Conservation (phyloP, 2,113 vertebrate genomes). For the Chaetura pelagica region DNA sequence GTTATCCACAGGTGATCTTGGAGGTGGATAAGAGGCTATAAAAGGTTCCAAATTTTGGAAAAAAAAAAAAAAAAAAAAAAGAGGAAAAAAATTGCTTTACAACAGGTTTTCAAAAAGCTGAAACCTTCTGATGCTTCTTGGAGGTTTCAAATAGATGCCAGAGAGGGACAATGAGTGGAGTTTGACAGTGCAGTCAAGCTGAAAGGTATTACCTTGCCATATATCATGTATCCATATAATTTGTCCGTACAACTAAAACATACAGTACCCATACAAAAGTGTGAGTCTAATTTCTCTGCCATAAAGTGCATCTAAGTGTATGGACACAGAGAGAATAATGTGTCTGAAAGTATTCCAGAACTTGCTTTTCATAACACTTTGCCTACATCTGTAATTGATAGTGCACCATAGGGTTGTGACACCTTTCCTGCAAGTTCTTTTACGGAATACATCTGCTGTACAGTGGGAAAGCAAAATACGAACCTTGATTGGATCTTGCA, state of each 20-base stretch:
- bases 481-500: constrained; percentile 66
- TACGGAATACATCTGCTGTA: constrained; percentile 67
- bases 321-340: constrained; percentile 1
- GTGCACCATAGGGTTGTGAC: background rate
- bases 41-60: background rate
- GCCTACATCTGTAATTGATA: constrained; percentile 47
- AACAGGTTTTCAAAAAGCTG: background rate
- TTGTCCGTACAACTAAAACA: background rate
- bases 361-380: constrained; percentile 34
- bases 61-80: no score
- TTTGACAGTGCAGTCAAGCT: background rate
- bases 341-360: constrained; percentile 40
- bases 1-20: background rate
- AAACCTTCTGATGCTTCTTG: background rate
- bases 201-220: background rate
- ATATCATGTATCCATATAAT: background rate
- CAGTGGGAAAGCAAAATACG: constrained; percentile 60
- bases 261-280: background rate
- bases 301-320: background rate
- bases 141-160: background rate
- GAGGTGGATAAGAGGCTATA: background rate
- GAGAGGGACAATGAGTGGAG: background rate
- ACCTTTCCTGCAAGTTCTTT: constrained; percentile 65
- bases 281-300: background rate
- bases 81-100: background rate